phyloP scores from a whole-genome alignment of 2,888 invertebrate species.

The Fragum sueziense region DNA sequence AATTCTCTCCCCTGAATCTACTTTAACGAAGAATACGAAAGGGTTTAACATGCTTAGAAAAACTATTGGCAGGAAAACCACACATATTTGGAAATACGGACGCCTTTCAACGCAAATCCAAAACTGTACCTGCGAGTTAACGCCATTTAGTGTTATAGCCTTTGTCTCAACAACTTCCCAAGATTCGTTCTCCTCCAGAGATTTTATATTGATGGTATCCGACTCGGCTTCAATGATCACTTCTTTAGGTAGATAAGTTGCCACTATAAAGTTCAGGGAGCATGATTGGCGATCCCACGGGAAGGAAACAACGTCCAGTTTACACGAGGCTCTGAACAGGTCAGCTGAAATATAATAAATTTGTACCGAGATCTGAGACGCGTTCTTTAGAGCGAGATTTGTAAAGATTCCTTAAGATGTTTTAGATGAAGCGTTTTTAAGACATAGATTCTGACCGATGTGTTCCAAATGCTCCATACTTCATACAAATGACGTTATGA shows the following conservation, averaged over 20 bases:
- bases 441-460: too few relatives aligned
- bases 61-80: constrained; percentile 25
- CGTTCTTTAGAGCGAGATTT: too few relatives aligned
- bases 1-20: constrained; percentile 34
- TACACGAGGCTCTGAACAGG: constrained; percentile 17
- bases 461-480: too few relatives aligned
- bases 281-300: constrained; percentile 41
- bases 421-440: too few relatives aligned
- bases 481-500: too few relatives aligned
- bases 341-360: constrained; percentile 29
- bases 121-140: constrained; percentile 1
- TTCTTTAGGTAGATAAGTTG: background rate
- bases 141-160: background rate
- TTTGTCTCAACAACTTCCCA: background rate
- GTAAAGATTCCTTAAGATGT: too few relatives aligned
- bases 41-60: constrained; percentile 22
- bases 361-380: too few relatives aligned
- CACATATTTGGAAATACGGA: constrained; percentile 22
- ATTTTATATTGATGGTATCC: background rate
- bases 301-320: constrained; percentile 24
- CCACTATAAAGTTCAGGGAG: background rate
- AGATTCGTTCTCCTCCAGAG: background rate
- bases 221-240: background rate
- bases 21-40: constrained; percentile 27
- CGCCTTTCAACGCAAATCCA: constrained; percentile 17